Percentiles rank a stretch among this genome's conserved stretches.
phyloP scores from a whole-genome alignment of 64 coral and sea anemone species.

The Pocillopora verrucosa region DNA sequence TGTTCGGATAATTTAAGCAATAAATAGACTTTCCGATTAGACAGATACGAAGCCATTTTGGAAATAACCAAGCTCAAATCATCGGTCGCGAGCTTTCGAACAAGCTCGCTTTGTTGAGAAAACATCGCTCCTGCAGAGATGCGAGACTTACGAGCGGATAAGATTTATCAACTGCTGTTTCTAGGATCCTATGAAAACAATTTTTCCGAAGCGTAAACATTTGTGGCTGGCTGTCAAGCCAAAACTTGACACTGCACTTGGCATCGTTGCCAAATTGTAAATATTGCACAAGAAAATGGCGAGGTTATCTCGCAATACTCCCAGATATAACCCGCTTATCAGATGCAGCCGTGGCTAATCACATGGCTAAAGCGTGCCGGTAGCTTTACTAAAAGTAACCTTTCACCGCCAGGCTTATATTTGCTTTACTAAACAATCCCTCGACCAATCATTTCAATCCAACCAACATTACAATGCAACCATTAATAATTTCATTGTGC shows the following conservation, averaged over 20 bases:
- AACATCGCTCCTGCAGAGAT: no score
- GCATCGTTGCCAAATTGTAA: neutral
- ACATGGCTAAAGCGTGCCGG: constrained; percentile 10
- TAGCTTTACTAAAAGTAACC: neutral
- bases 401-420: constrained; percentile 12
- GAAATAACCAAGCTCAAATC: no score
- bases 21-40: no score
- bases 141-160: neutral
- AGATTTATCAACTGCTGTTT: neutral
- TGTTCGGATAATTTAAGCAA: no score
- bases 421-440: neutral
- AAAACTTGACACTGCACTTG: neutral
- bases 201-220: no score
- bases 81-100: no score
- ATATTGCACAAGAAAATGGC: neutral
- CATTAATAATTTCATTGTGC: constrained; percentile 19
- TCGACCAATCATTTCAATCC: constrained; percentile 1
- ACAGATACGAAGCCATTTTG: no score
- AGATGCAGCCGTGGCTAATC: neutral
- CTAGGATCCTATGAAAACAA: neutral
- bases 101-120: no score
- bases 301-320: neutral
- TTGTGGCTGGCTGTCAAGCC: neutral
- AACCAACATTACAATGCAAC: neutral
- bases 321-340: neutral